Percentiles rank a stretch among this genome's conserved stretches.
Conservation (phyloP, 1,140 invertebrate genomes). For the Anoplophora glabripennis region DNA sequence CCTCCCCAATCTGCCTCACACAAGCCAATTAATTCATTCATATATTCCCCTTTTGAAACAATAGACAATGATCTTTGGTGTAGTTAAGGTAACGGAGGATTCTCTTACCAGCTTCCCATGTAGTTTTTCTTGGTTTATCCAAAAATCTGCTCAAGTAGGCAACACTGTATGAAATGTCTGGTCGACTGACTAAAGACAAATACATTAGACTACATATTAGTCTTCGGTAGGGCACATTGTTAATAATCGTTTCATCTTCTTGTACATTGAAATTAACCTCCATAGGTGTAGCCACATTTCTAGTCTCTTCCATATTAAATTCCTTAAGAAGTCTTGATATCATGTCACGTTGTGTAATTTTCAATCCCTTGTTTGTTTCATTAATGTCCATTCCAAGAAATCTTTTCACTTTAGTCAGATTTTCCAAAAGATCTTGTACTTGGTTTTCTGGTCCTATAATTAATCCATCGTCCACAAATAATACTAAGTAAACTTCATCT, state of each 20-base stretch:
- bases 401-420: background rate
- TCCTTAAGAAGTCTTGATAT: constrained; percentile 1
- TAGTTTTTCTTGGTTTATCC: constrained; percentile 6
- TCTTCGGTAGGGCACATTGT: constrained; percentile 6
- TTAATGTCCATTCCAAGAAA: constrained; percentile 5
- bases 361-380: background rate
- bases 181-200: constrained; percentile 3
- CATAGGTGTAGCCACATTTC: background rate
- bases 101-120: constrained; percentile 7
- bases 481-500: constrained; percentile 2
- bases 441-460: constrained; percentile 5
- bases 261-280: constrained; percentile 5
- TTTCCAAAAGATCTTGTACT: background rate
- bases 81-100: constrained; percentile 11
- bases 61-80: background rate
- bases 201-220: constrained; percentile 6
- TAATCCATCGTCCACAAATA: constrained; percentile 6
- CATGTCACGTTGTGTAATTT: constrained; percentile 2
- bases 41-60: background rate
- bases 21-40: background rate
- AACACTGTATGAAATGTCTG: constrained; percentile 6
- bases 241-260: constrained; percentile 1
- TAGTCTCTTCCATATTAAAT: constrained; percentile 4
- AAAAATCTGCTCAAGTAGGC: constrained; percentile 8
- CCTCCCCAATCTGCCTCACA: constrained; percentile 8